phyloP scores from a whole-genome alignment of 2,113 vertebrate genomes.

The Alosa alosa region DNA sequence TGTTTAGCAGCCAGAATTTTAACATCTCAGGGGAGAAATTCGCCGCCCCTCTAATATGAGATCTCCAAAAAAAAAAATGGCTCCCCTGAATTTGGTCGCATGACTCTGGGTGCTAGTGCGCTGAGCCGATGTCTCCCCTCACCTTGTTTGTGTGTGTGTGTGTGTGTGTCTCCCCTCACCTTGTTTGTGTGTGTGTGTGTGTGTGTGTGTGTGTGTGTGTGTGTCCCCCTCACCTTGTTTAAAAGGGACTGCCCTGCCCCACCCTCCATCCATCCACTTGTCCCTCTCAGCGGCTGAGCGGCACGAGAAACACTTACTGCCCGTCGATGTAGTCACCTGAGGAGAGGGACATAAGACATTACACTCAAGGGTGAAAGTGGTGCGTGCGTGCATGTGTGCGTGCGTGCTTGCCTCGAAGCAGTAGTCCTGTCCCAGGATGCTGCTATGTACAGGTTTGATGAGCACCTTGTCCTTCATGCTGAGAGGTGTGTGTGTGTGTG shows the following conservation, averaged over 20 bases:
- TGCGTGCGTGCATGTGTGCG: not conserved
- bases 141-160: slow-evolving; percentile 34
- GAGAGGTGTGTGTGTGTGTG: slow-evolving; percentile 44
- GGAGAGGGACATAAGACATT: not conserved
- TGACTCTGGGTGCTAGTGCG: too few relatives aligned
- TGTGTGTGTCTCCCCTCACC: too few relatives aligned
- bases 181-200: not conserved
- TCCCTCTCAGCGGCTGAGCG: slow-evolving; percentile 94
- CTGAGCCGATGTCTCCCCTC: too few relatives aligned
- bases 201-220: not conserved
- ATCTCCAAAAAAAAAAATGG: too few relatives aligned
- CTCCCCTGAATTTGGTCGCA: too few relatives aligned
- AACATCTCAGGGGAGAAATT: too few relatives aligned
- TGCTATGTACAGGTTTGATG: slow-evolving; percentile 71
- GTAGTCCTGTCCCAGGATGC: slow-evolving; percentile 90
- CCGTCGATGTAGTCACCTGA: slow-evolving; percentile 92
- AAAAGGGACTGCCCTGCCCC: too few relatives aligned
- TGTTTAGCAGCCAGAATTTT: too few relatives aligned
- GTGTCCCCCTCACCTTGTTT: slow-evolving; percentile 80
- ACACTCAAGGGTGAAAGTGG: too few relatives aligned
- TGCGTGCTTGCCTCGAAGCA: slow-evolving; percentile 84
- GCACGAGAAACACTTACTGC: slow-evolving; percentile 97
- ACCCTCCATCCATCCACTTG: slow-evolving; percentile 99
- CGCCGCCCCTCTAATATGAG: too few relatives aligned
- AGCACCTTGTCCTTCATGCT: slow-evolving; percentile 72